phyloP scores from a whole-genome alignment of 2,888 invertebrate genomes.

The Zelleria hepariella region DNA sequence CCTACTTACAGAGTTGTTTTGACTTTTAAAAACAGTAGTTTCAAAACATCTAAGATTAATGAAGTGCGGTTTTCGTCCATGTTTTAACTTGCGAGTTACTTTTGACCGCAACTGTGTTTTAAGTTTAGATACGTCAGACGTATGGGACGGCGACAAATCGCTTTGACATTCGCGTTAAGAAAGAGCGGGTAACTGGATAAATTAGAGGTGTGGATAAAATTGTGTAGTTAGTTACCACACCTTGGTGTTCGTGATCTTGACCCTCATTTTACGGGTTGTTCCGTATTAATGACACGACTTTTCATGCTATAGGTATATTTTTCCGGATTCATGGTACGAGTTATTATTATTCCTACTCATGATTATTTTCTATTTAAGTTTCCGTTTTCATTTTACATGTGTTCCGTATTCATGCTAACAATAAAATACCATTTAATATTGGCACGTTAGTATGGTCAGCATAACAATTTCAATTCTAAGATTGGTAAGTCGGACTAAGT shows the following conservation, averaged over 20 bases:
- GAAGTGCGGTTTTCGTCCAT: neutral
- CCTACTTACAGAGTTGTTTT: neutral
- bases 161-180: slow-evolving; percentile 49
- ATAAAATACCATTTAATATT: too few relatives aligned
- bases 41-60: neutral
- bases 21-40: neutral
- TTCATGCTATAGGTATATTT: too few relatives aligned
- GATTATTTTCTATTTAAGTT: too few relatives aligned
- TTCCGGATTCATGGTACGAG: too few relatives aligned
- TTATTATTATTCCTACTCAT: too few relatives aligned
- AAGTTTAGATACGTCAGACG: slow-evolving; percentile 53
- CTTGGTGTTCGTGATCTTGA: slow-evolving; percentile 54
- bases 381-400: too few relatives aligned
- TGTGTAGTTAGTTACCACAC: slow-evolving; percentile 29
- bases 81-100: neutral
- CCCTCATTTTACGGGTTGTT: slow-evolving; percentile 17
- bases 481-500: too few relatives aligned
- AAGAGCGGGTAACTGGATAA: slow-evolving; percentile 41
- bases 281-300: too few relatives aligned
- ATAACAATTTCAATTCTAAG: too few relatives aligned
- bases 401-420: too few relatives aligned
- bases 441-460: too few relatives aligned
- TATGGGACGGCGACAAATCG: slow-evolving; percentile 62
- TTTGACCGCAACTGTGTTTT: slow-evolving; percentile 14
- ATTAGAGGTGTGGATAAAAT: slow-evolving; percentile 51